Conservation (phyloP, 1,140 invertebrate species). For the Leucophenga varia region DNA sequence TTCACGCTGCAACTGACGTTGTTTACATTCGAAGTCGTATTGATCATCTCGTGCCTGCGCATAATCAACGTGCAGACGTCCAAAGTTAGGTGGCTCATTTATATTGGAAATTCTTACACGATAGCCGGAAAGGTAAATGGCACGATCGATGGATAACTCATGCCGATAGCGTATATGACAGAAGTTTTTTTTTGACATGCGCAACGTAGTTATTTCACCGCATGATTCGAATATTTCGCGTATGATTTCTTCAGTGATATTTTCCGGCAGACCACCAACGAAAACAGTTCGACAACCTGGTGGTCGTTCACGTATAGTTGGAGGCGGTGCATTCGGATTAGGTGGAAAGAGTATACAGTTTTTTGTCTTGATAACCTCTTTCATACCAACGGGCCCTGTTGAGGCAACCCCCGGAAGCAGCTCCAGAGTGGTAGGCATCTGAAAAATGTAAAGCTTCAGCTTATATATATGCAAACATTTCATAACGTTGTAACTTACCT, state of each 20-base stretch:
- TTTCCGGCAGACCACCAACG: conserved; percentile 91
- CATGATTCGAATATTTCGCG: conserved; percentile 88
- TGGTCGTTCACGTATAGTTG: conserved; percentile 80
- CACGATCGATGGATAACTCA: conserved; percentile 83
- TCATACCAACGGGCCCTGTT: conserved; percentile 55
- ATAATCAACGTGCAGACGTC: conserved; percentile 93
- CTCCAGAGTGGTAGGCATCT: too few species aligned
- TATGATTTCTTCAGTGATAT: conserved; percentile 83
- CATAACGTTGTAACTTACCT: conserved; percentile 17
- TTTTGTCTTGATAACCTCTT: conserved; percentile 85
- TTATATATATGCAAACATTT: background rate
- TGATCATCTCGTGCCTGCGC: conserved; percentile 92
- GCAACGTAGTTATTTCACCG: conserved; percentile 85
- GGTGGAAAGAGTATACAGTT: conserved; percentile 85
- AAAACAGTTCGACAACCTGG: conserved; percentile 91
- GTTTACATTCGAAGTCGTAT: conserved; percentile 87
- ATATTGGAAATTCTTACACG: conserved; percentile 80
- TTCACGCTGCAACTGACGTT: conserved; percentile 78
- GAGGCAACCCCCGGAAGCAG: too few species aligned
- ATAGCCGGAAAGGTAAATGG: conserved; percentile 87
- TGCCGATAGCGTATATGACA: conserved; percentile 91
- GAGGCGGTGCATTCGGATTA: conserved; percentile 78
- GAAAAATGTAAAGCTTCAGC: background rate
- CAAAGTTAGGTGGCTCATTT: conserved; percentile 78
- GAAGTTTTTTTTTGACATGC: conserved; percentile 94